A percentile compares a stretch with the other conserved stretches of the same genome.
These are phyloP conservation scores for Coelopa pilipes DNA, from an alignment of 2,888 invertebrate genomes.

Conservation along the genomic window DNA sequence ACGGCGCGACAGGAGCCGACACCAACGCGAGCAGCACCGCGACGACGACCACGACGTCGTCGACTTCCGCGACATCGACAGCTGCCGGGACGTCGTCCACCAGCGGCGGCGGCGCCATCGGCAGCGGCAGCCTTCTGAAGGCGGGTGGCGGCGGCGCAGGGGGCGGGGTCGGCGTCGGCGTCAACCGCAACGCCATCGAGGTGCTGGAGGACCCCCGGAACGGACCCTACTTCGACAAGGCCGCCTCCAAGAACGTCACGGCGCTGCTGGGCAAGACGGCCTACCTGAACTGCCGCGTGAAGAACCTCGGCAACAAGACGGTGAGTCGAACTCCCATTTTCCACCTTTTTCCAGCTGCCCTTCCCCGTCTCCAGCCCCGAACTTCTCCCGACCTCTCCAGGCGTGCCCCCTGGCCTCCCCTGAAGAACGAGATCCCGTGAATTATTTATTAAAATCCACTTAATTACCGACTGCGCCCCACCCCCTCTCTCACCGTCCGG, in stretches of 20 bases:
- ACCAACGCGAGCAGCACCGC: constrained; percentile 32
- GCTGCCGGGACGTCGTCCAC: constrained; percentile 35
- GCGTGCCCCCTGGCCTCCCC: too few relatives aligned
- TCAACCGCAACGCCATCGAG: constrained; percentile 62
- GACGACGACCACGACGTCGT: constrained; percentile 36
- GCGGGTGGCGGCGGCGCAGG: constrained; percentile 43
- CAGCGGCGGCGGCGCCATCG: constrained; percentile 42
- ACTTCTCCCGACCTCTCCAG: too few relatives aligned
- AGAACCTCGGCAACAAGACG: constrained; percentile 91
- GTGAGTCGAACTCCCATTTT: too few relatives aligned
- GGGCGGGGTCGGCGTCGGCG: constrained; percentile 45
- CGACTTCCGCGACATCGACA: constrained; percentile 32
- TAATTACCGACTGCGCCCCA: background rate
- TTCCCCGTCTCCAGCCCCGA: too few relatives aligned
- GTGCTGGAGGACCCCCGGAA: constrained; percentile 69
- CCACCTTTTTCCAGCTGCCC: too few relatives aligned
- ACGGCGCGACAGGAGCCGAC: constrained; percentile 31
- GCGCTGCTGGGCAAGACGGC: constrained; percentile 90
- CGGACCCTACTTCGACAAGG: constrained; percentile 82
- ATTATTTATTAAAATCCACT: too few relatives aligned
- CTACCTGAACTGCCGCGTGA: constrained; percentile 88
- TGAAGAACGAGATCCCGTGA: too few relatives aligned
- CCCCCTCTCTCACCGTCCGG: too few relatives aligned
- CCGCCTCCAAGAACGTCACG: constrained; percentile 80
- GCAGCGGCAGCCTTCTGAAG: constrained; percentile 53